Conservation (phyloP, 1,140 invertebrate species). For the Lasioglossum albipes region DNA sequence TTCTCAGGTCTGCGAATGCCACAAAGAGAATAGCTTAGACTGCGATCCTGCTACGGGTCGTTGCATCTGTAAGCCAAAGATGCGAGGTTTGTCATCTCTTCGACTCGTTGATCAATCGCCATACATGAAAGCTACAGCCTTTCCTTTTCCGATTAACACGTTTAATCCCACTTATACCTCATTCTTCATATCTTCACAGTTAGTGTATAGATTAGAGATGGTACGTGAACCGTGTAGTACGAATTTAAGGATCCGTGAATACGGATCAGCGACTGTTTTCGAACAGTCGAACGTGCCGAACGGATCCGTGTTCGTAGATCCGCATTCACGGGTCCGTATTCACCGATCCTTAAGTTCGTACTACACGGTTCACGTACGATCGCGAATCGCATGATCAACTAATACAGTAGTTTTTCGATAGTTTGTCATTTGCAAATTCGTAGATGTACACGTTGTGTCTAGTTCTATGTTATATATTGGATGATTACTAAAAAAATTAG, state of each 20-base stretch:
- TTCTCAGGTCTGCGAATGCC: constrained; percentile 86
- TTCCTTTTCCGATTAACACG: neutral
- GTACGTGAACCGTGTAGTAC: too few species aligned
- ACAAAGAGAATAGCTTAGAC: constrained; percentile 83
- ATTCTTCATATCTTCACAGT: neutral
- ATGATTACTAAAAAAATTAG: neutral
- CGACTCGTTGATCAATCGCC: constrained; percentile 39
- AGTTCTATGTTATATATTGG: neutral
- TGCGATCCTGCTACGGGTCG: constrained; percentile 91
- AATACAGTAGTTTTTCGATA: constrained; percentile 1
- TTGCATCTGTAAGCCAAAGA: constrained; percentile 90
- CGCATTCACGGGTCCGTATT: too few species aligned
- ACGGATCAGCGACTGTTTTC: too few species aligned
- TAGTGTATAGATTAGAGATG: too few species aligned
- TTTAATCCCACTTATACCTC: neutral
- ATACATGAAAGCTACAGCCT: constrained; percentile 2
- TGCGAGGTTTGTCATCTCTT: constrained; percentile 83
- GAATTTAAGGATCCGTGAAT: too few species aligned
- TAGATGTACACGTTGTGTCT: neutral
- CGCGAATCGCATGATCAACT: constrained; percentile 27
- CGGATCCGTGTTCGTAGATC: too few species aligned
- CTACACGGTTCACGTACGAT: too few species aligned
- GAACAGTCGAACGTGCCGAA: too few species aligned
- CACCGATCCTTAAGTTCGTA: too few species aligned
- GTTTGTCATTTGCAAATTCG: neutral